A percentile compares a stretch with the other conserved stretches of the same genome.
Evolutionary conservation across 2,888 invertebrate genomes (phyloP).

Genomic region (Anthrax anthrax): DNA sequence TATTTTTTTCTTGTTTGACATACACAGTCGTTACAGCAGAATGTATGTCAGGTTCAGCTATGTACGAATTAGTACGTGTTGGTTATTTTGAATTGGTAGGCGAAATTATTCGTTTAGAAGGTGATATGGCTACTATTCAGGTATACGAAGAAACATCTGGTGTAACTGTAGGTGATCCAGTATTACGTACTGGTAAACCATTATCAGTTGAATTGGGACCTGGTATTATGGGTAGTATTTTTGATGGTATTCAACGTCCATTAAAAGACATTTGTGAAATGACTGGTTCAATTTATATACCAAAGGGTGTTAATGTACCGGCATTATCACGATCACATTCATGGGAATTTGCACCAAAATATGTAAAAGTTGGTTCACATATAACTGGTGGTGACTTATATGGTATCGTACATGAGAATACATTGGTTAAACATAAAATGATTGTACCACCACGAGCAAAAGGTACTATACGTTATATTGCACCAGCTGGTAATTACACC

Average conservation of each 20-base stretch:
- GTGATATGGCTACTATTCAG: slow-evolving; percentile 99
- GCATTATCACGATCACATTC: slow-evolving; percentile 59
- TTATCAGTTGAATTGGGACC: slow-evolving; percentile 97
- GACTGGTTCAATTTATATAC: slow-evolving; percentile 96
- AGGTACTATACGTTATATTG: slow-evolving; percentile 93
- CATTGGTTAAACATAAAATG: slow-evolving; percentile 93
- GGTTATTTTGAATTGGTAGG: slow-evolving; percentile 97
- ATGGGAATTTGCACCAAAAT: slow-evolving; percentile 88
- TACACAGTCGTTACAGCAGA: slow-evolving; percentile 92
- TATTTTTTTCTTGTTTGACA: neutral
- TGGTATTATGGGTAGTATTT: slow-evolving; percentile 98
- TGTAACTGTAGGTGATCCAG: slow-evolving; percentile 98
- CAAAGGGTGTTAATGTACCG: slow-evolving; percentile 96
- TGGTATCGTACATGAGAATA: slow-evolving; percentile 93
- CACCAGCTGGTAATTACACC: slow-evolving; percentile 84
- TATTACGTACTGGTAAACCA: slow-evolving; percentile 95
- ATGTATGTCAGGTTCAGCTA: slow-evolving; percentile 98
- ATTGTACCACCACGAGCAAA: slow-evolving; percentile 86
- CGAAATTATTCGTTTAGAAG: slow-evolving; percentile 98
- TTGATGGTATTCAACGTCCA: slow-evolving; percentile 99
- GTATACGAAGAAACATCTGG: slow-evolving; percentile 95
- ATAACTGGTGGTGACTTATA: slow-evolving; percentile 97
- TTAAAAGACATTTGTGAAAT: slow-evolving; percentile 90
- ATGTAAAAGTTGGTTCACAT: slow-evolving; percentile 87
- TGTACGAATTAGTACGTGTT: slow-evolving; percentile 99